Conservation (phyloP, 2,797 vertebrate genomes). For the Hoplostethus atlanticus region DNA sequence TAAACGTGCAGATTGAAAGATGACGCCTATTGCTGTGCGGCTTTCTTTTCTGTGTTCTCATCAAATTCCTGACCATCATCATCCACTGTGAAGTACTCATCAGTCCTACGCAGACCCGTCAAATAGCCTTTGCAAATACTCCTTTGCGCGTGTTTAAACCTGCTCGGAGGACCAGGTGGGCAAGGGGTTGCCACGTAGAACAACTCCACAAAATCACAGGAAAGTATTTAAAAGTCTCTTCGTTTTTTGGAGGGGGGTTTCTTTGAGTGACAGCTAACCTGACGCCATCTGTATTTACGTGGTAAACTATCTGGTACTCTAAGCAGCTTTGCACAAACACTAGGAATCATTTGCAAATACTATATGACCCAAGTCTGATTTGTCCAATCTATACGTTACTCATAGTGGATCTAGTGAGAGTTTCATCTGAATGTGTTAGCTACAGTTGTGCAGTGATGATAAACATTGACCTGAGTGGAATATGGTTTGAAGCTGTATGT, state of each 20-base stretch:
- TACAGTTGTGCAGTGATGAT: constrained; percentile 53
- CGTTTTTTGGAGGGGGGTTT: no score
- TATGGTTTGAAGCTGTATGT: constrained; percentile 46
- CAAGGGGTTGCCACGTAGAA: constrained; percentile 10
- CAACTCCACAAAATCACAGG: constrained; percentile 7
- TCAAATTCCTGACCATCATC: constrained; percentile 41
- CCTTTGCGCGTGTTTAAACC: constrained; percentile 49
- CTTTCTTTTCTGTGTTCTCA: constrained; percentile 29
- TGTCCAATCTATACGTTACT: constrained; percentile 25
- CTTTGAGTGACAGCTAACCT: not conserved
- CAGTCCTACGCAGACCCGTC: constrained; percentile 25
- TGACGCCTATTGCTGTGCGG: constrained; percentile 9
- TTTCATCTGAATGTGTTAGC: constrained; percentile 42
- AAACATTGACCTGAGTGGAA: constrained; percentile 26
- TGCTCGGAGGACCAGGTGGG: constrained; percentile 34
- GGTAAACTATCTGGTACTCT: constrained; percentile 4
- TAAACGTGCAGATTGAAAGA: constrained; percentile 2
- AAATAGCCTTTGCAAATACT: not conserved
- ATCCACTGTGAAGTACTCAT: constrained; percentile 16
- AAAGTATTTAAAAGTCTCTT: constrained; percentile 29
- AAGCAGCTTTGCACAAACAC: constrained; percentile 2
- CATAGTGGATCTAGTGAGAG: constrained; percentile 29
- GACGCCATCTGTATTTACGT: no score
- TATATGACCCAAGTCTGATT: constrained; percentile 1
- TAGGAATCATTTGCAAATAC: no score